Evolutionary conservation across 2,113 vertebrate genomes (phyloP), one percentile per base, ranked within the genome.

Genomic region (Argyrosomus japonicus): DNA sequence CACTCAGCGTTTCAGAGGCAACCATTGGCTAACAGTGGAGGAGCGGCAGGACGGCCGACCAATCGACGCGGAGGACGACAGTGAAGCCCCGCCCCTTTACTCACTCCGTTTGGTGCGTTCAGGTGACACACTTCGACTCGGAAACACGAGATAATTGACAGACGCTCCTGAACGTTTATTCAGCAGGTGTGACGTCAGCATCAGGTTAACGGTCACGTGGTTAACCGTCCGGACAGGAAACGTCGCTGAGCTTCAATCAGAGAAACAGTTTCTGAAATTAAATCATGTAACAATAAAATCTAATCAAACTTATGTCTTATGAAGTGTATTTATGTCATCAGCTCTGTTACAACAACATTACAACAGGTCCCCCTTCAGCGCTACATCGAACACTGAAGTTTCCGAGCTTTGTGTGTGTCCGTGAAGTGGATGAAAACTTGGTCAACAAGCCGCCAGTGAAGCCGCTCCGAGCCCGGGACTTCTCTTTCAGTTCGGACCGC

Each of bases 351-450:
- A 6, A 40, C 36, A 36, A 36, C 36, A 8, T 36, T 40, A 40
- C 36, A 40, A 40, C 36, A 40, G 36, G 36, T 40, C 36, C 32
- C 32, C 5, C 32, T 36, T 8, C 32, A 36, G 32, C 32, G 6
- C 32, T 36, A 8, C 32, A 36, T 36, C 32, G 32, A 56, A 5
- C 0, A 0, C 27, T 75, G 21, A 43, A 5, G 65, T 77, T 68
- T 92, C 91, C 92, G 21, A 92, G 83, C 70, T 36, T 15, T 0
- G 1, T 0, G 27, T 17, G 54, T 64, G 88, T 92, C 90, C 84
- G 54, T 93, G 91, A 95, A 95, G 92, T 77, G 60, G 79, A 79
- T 84, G 36, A 91, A 95, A 96, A 96, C 89, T 96, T 95, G 90
- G 93, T 93, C 94, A 95, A 92, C 93, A 95, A 91, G 83, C 90